A percentile compares a stretch with the other conserved stretches of the same genome.
phyloP scores from a whole-genome alignment of 2,888 invertebrate species.

The Tiphia femorata region DNA sequence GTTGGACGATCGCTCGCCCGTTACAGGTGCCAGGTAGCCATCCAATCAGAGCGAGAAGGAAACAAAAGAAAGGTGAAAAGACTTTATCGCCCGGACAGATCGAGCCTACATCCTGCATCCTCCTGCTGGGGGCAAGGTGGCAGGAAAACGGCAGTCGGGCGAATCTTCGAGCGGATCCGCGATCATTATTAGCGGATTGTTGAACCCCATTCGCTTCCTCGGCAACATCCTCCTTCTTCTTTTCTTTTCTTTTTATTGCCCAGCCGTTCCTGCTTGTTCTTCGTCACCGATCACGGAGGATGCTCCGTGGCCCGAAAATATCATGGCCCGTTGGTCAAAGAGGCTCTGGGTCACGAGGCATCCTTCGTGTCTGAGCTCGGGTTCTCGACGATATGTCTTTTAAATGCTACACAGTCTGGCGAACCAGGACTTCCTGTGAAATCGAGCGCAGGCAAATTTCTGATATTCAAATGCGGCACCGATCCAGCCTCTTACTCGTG shows the following conservation, averaged over 20 bases:
- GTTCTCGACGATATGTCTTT: too few species aligned
- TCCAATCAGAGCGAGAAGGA: constrained; percentile 68
- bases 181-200: constrained; percentile 45
- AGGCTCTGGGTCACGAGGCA: constrained; percentile 28
- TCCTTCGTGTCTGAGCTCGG: too few species aligned
- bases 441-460: too few species aligned
- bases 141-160: constrained; percentile 11
- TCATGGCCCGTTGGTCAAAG: constrained; percentile 40
- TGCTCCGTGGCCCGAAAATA: constrained; percentile 35
- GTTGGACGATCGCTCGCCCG: constrained; percentile 41
- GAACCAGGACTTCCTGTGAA: too few species aligned
- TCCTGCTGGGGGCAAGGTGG: not conserved
- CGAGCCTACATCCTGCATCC: constrained; percentile 50
- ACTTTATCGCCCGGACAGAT: constrained; percentile 60
- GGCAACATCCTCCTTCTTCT: constrained; percentile 3
- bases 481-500: too few species aligned
- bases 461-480: too few species aligned
- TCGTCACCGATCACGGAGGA: constrained; percentile 5
- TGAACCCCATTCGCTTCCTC: constrained; percentile 12
- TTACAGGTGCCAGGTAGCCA: constrained; percentile 47
- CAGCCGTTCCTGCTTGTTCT: not conserved
- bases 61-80: constrained; percentile 69
- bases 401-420: too few species aligned
- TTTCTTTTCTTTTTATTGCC: constrained; percentile 4
- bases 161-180: constrained; percentile 21